Conservation (phyloP, 2,888 invertebrate species). For the Pedicia rivosa region DNA sequence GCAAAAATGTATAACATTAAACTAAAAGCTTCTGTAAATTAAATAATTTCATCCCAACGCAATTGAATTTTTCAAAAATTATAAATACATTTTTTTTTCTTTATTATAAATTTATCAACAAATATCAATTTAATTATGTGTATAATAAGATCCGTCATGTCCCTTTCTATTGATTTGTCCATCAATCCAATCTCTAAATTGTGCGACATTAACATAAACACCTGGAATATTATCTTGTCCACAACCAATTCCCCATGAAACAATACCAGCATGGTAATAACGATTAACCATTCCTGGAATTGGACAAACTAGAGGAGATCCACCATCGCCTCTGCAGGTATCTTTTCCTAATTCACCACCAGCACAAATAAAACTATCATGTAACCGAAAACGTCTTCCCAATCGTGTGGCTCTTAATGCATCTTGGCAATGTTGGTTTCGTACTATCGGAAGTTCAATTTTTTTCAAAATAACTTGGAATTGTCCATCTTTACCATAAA, state of each 20-base stretch:
- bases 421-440: constrained; percentile 29
- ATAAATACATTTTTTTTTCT: no score
- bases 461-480: constrained; percentile 50
- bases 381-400: constrained; percentile 46
- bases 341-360: constrained; percentile 59
- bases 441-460: constrained; percentile 54
- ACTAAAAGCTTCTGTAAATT: no score
- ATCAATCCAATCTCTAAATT: constrained; percentile 52
- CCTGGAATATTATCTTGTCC: constrained; percentile 50
- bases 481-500: constrained; percentile 31
- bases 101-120: no score
- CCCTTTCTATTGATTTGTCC: no score
- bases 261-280: constrained; percentile 39
- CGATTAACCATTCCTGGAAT: constrained; percentile 29
- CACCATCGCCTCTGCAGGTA: constrained; percentile 63
- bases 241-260: constrained; percentile 73
- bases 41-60: no score
- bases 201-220: constrained; percentile 54
- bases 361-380: constrained; percentile 59
- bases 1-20: no score
- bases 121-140: no score
- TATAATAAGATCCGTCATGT: no score
- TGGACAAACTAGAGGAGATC: constrained; percentile 63
- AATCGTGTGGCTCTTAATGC: constrained; percentile 47
- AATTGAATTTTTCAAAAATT: no score